These are phyloP conservation scores for Leucoraja ocellata DNA, from an alignment of 2,797 vertebrate species.

Conservation along the genomic window DNA sequence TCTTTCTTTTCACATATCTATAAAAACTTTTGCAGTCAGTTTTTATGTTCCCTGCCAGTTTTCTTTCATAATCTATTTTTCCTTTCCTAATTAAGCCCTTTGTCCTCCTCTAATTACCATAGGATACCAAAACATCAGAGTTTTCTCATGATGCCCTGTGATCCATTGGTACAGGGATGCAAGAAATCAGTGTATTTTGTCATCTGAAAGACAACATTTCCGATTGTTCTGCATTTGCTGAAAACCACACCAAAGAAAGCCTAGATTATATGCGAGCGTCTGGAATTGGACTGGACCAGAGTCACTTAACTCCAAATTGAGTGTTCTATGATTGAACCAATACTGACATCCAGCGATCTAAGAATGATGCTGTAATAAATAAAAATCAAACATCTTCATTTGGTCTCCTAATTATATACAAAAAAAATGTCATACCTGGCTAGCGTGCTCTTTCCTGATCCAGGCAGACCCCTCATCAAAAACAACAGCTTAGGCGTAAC, in stretches of 20 bases:
- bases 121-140: background rate
- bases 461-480: constrained; percentile 87
- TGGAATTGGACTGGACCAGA: background rate
- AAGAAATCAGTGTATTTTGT: background rate
- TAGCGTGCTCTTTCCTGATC: constrained; percentile 89
- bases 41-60: too few species aligned
- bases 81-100: too few species aligned
- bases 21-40: too few species aligned
- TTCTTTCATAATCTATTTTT: too few species aligned
- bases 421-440: constrained; percentile 67
- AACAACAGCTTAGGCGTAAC: constrained; percentile 77
- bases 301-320: background rate
- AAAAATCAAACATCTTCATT: background rate
- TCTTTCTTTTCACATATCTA: too few species aligned
- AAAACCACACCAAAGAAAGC: background rate
- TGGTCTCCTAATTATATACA: background rate
- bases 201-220: background rate
- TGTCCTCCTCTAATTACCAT: too few species aligned
- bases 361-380: background rate
- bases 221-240: background rate
- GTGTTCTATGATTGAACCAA: background rate
- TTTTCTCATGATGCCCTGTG: background rate
- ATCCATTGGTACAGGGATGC: background rate
- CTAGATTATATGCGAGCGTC: background rate
- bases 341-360: too few species aligned